These are phyloP conservation scores for Megaustenia siamemsis DNA, from an alignment of 2,888 invertebrate species.

Conservation along the genomic window DNA sequence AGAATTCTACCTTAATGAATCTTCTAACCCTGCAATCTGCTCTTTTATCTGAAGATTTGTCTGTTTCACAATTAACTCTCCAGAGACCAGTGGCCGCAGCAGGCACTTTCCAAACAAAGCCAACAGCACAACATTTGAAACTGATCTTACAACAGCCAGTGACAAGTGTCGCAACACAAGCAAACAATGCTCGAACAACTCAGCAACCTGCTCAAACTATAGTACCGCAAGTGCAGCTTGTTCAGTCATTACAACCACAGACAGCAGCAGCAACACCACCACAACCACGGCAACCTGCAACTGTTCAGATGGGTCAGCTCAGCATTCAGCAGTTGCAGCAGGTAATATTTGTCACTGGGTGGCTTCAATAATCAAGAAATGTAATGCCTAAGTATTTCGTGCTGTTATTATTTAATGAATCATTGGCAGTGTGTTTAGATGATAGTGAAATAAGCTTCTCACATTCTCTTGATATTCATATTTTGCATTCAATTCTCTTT, in stretches of 20 bases:
- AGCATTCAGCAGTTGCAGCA: conserved; percentile 77
- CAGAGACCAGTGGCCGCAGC: conserved; percentile 15
- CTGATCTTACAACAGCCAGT: conserved; percentile 66
- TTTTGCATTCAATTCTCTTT: too few relatives aligned
- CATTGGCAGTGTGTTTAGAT: too few relatives aligned
- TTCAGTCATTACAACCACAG: conserved; percentile 46
- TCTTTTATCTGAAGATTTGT: too few relatives aligned
- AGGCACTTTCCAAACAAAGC: conserved; percentile 30
- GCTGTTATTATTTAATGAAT: too few relatives aligned
- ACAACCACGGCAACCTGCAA: conserved; percentile 34
- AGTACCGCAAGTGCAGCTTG: conserved; percentile 44
- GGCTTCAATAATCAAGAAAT: too few relatives aligned
- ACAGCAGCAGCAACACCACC: conserved; percentile 27
- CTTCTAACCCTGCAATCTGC: too few relatives aligned
- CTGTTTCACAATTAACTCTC: background rate
- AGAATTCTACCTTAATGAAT: too few relatives aligned
- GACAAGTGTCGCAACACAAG: conserved; percentile 23
- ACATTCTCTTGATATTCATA: too few relatives aligned
- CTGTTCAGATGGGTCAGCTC: conserved; percentile 62
- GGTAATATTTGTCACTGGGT: too few relatives aligned
- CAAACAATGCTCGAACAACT: conserved; percentile 35
- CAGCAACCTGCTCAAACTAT: conserved; percentile 49
- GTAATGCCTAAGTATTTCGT: too few relatives aligned
- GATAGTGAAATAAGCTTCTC: too few relatives aligned
- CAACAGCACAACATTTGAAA: conserved; percentile 64